Evolutionary conservation across 2,113 vertebrate species (phyloP), one percentile per base, ranked within the genome.

Genomic region (Notechis scutatus): DNA sequence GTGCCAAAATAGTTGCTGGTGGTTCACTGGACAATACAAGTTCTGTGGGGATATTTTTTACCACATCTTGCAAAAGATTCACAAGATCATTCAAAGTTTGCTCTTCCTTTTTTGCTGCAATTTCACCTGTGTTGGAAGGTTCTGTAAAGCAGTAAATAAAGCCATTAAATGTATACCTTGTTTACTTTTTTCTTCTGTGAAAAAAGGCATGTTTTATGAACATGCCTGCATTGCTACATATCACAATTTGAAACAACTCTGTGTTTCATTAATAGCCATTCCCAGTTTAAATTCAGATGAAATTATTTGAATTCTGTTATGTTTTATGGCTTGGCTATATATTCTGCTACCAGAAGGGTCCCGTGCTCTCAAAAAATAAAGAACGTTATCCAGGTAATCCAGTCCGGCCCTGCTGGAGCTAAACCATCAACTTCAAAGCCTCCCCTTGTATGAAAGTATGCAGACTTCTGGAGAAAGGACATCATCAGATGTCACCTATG

Each of bases 1-100:
- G 1, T 1, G 42, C 0, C 0, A 15, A 0, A 3, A 61, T 2
- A 2, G 55, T 11, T 15, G 34, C 2, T 1, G 15, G 0, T 0
- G 8, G 18, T 39, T 52, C 21, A 0, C 29, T 85, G 11, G 88
- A 3, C 12, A 7, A 14, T 42, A 23, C 21, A 24, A 9, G 87
- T 39, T 15, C 85, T 1, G 93, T 92, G 42, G 96, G 95, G 47
- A 94, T 93, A 5, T 88, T 81, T 24, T 47, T 11, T 5, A 69
- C 39, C 0, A 26, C n/a, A 0, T 69, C 74, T 59, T 61, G 56
- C 88, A 90, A 92, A 61, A 47, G 0, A 1, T 5, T 85, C 56
- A 87, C 0, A 0, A 92, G 92, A 52, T 12, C 81, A n/a, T 39
- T 88, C 47, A 90, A 34, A 42, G 54, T 64, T 81, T 95, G 92